Percentiles rank a stretch among this genome's conserved stretches.
Evolutionary conservation across 2,888 invertebrate species (phyloP).

Genomic region (Amphimallon solstitiale): DNA sequence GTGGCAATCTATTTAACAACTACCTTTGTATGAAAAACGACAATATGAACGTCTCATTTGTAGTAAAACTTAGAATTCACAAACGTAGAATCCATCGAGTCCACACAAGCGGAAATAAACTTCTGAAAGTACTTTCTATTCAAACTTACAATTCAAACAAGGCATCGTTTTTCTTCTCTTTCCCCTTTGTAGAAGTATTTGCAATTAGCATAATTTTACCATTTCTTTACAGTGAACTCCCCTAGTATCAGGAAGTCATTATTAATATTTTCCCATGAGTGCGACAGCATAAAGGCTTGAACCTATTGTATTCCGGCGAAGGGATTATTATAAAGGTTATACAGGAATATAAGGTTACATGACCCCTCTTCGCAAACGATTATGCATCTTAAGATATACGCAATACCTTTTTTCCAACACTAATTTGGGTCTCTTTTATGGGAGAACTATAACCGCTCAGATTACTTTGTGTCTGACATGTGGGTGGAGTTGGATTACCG

Average conservation of each 20-base stretch:
- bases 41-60: no score
- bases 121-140: constrained; percentile 8
- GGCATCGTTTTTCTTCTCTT: constrained; percentile 1
- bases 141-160: constrained; percentile 2
- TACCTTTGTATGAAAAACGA: no score
- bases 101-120: neutral
- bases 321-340: constrained; percentile 50
- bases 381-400: constrained; percentile 43
- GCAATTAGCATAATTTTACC: constrained; percentile 40
- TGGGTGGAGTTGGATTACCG: constrained; percentile 28
- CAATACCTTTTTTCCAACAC: constrained; percentile 15
- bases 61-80: neutral
- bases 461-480: constrained; percentile 13
- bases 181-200: constrained; percentile 27
- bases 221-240: constrained; percentile 38
- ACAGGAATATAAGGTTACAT: constrained; percentile 49
- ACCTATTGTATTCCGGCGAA: constrained; percentile 45
- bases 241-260: constrained; percentile 40
- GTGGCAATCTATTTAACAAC: no score
- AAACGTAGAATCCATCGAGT: neutral
- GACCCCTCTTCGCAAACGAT: constrained; percentile 42
- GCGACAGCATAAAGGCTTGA: constrained; percentile 43
- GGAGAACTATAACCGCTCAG: constrained; percentile 11
- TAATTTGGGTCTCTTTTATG: constrained; percentile 11
- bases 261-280: constrained; percentile 47